These are phyloP conservation scores for Proterorhinus semilunaris DNA, from an alignment of 2,113 vertebrate species.

Conservation along the genomic window DNA sequence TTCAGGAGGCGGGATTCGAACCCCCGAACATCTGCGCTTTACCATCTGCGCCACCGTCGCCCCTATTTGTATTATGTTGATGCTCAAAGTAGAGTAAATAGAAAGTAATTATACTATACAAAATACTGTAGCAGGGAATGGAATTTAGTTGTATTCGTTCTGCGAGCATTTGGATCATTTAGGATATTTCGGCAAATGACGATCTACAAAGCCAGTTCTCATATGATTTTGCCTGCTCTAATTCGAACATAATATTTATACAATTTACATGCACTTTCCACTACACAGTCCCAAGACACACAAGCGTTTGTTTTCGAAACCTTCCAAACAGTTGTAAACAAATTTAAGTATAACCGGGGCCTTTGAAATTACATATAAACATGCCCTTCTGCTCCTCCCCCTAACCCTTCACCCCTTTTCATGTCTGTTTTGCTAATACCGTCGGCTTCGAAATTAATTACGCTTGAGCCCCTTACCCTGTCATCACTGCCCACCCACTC, in stretches of 20 bases:
- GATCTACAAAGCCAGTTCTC: neutral
- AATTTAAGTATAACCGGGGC: constrained; percentile 26
- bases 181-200: too few species aligned
- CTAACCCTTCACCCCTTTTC: constrained; percentile 61
- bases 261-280: neutral
- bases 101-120: too few species aligned
- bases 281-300: constrained; percentile 4
- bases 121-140: too few species aligned
- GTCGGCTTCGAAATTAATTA: constrained; percentile 75
- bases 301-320: neutral
- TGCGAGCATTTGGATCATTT: too few species aligned
- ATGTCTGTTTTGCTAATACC: constrained; percentile 54
- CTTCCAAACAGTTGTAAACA: constrained; percentile 9
- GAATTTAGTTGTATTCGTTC: too few species aligned
- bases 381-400: constrained; percentile 49
- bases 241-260: neutral
- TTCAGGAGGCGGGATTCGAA: too few species aligned
- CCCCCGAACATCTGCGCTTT: too few species aligned
- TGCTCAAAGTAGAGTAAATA: too few species aligned
- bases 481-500: constrained; percentile 71
- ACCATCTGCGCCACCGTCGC: too few species aligned
- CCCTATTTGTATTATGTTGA: too few species aligned
- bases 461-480: constrained; percentile 61
- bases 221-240: neutral
- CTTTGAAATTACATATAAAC: constrained; percentile 31